Percentiles rank a stretch among this genome's conserved stretches.
Evolutionary conservation across 2,797 vertebrate genomes (phyloP).

Genomic region (Cetoscarus ocellatus): DNA sequence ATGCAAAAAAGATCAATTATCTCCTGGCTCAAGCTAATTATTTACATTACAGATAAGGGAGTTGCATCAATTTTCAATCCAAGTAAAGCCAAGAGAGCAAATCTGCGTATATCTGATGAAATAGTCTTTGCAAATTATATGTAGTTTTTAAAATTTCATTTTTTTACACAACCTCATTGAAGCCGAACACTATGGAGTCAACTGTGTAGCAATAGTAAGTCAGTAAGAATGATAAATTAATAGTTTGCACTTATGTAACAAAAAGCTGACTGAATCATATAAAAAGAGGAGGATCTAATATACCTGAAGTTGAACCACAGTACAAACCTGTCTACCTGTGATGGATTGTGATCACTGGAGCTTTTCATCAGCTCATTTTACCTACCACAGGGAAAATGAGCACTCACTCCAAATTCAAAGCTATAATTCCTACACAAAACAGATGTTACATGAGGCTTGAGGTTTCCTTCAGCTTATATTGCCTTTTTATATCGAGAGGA

Average conservation of each 20-base stretch:
- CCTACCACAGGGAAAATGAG: slow-evolving; percentile 83
- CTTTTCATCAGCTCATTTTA: slow-evolving; percentile 75
- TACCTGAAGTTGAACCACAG: slow-evolving; percentile 28
- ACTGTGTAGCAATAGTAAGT: slow-evolving; percentile 4
- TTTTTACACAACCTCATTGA: neutral
- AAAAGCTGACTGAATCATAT: slow-evolving; percentile 24
- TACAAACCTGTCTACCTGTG: slow-evolving; percentile 41
- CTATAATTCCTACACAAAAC: slow-evolving; percentile 84
- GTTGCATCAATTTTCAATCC: no score
- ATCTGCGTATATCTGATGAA: no score
- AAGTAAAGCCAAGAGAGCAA: no score
- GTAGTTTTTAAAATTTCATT: slow-evolving; percentile 14
- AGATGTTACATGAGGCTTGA: slow-evolving; percentile 80
- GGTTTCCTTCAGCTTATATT: slow-evolving; percentile 61
- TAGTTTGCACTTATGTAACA: slow-evolving; percentile 28
- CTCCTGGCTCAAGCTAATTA: no score
- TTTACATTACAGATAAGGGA: no score
- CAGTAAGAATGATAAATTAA: slow-evolving; percentile 12
- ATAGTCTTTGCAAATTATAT: neutral
- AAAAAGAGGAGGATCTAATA: slow-evolving; percentile 42
- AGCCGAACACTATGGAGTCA: slow-evolving; percentile 22
- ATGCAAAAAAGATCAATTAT: no score
- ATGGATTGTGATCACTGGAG: slow-evolving; percentile 43
- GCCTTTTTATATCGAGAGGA: slow-evolving; percentile 47
- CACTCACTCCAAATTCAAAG: slow-evolving; percentile 67